Conservation (phyloP, 2,888 invertebrate genomes). For the Troides helena region DNA sequence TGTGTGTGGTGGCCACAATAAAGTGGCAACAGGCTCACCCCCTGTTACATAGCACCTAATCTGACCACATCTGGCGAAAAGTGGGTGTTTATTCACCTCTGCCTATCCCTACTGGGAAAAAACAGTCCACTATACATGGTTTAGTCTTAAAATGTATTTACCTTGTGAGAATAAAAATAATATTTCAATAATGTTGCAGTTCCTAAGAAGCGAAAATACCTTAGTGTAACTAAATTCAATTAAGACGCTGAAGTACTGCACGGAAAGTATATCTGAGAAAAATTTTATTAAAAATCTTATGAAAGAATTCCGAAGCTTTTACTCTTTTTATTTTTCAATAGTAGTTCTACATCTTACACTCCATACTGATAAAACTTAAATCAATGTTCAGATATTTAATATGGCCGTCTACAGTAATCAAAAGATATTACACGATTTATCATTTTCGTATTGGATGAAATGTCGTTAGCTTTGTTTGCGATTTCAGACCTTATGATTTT, state of each 20-base stretch:
- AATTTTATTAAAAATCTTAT: slow-evolving; percentile 15
- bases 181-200: neutral
- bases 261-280: neutral
- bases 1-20: no score
- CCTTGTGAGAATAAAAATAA: neutral
- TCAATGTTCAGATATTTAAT: slow-evolving; percentile 2
- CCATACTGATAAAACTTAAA: slow-evolving; percentile 7
- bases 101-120: no score
- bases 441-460: slow-evolving; percentile 1
- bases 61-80: no score
- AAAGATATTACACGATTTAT: slow-evolving; percentile 9
- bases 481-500: neutral
- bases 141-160: neutral
- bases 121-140: no score
- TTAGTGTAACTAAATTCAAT: neutral
- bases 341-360: neutral
- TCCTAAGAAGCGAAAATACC: neutral
- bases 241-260: slow-evolving; percentile 2
- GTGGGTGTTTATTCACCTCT: no score
- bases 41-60: no score
- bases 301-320: slow-evolving; percentile 7
- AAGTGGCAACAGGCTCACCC: no score
- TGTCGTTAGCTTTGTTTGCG: neutral
- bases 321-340: slow-evolving; percentile 2
- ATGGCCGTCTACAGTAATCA: neutral